Evolutionary conservation across 1,140 invertebrate species (phyloP).

Genomic region (Protaetia brevitarsis): DNA sequence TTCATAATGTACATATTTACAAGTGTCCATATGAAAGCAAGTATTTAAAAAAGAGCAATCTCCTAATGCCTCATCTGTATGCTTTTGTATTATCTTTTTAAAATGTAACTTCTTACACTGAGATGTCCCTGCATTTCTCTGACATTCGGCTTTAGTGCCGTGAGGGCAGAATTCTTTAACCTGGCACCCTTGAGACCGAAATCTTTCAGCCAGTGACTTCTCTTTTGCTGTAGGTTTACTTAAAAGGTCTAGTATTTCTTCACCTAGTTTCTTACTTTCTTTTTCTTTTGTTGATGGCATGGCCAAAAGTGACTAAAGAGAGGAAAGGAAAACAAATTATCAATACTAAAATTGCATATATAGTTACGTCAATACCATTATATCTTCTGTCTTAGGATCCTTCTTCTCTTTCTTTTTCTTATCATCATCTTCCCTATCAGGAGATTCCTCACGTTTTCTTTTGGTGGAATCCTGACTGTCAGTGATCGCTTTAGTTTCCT

Average conservation of each 20-base stretch:
- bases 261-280: slow-evolving; percentile 91
- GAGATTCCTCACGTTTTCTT: slow-evolving; percentile 47
- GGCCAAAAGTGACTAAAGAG: slow-evolving; percentile 76
- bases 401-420: slow-evolving; percentile 49
- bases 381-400: slow-evolving; percentile 57
- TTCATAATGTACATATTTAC: slow-evolving; percentile 96
- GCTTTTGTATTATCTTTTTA: slow-evolving; percentile 94
- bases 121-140: slow-evolving; percentile 56
- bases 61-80: slow-evolving; percentile 93
- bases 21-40: slow-evolving; percentile 98
- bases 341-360: slow-evolving; percentile 21
- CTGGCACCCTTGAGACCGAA: slow-evolving; percentile 93
- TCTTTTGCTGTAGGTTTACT: slow-evolving; percentile 97
- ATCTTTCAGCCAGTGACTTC: slow-evolving; percentile 87
- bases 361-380: slow-evolving; percentile 55
- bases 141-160: slow-evolving; percentile 85
- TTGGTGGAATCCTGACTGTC: slow-evolving; percentile 53
- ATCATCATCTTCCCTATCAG: slow-evolving; percentile 41
- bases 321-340: slow-evolving; percentile 39
- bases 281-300: slow-evolving; percentile 93
- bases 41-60: slow-evolving; percentile 98
- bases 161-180: slow-evolving; percentile 96
- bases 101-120: slow-evolving; percentile 92
- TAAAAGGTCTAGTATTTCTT: slow-evolving; percentile 91
- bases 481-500: slow-evolving; percentile 43